Conservation (phyloP, 2,113 vertebrate genomes). For the Perca schrenkii region DNA sequence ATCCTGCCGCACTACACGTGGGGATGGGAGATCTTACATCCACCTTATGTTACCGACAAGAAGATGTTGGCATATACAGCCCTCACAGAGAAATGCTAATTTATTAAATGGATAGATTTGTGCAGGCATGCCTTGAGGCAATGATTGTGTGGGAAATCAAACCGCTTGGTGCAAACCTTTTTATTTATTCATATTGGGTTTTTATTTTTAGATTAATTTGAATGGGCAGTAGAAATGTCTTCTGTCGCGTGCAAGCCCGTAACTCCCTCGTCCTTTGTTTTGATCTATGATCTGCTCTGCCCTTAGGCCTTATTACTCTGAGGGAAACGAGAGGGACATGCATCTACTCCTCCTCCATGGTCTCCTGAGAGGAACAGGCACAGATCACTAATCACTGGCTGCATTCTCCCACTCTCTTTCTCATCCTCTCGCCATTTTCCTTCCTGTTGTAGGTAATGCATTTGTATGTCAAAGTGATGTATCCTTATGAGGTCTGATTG, state of each 20-base stretch:
- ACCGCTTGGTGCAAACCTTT: background rate
- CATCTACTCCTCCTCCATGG: constrained; percentile 44
- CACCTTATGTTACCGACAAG: background rate
- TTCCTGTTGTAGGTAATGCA: background rate
- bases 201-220: constrained; percentile 10
- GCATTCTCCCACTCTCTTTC: constrained; percentile 26
- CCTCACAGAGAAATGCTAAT: background rate
- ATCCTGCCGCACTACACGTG: background rate
- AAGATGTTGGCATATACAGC: background rate
- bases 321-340: constrained; percentile 52
- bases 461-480: constrained; percentile 6
- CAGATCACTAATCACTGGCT: constrained; percentile 59
- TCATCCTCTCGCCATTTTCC: constrained; percentile 8
- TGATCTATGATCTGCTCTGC: constrained; percentile 38
- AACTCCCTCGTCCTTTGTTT: constrained; percentile 7
- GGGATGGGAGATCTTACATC: background rate
- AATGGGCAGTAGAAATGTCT: background rate
- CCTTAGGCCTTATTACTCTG: constrained; percentile 60
- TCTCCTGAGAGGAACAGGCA: constrained; percentile 49
- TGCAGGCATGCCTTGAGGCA: background rate
- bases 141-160: background rate
- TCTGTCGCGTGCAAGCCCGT: background rate
- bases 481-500: background rate
- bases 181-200: background rate
- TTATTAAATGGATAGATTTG: constrained; percentile 25